Base-by-base conservation (phyloP, 53 echinoderm and acorn worm genomes). In the Patiria pectinifera region DNA sequence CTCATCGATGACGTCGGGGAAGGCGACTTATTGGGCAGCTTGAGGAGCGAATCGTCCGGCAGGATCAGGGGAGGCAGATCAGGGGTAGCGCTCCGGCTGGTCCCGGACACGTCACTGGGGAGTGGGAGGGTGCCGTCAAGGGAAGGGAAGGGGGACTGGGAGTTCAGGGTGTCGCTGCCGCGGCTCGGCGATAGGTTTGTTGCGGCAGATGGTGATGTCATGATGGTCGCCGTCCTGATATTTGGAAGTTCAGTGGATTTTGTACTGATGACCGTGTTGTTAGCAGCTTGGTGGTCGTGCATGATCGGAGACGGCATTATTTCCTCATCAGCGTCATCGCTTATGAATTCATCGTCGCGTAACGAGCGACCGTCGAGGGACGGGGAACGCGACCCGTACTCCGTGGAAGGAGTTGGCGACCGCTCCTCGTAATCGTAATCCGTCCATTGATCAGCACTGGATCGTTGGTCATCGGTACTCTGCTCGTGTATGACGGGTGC, bases 391-490 rank as follows among this genome's bases (percentile, higher is more conserved):
- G 93, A 87, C 45, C 83, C 22, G 26, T 89, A 44, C 82, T 81
- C 69, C 72, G 83, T 82, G 26, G 92, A 92, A 10, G 66, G 80
- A 13, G 94, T 87, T 12, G 66, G 77, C 21, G 86, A 87, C 80
- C 84, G 44, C 2, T 90, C 81, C 19, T 86, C 71, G 21, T 63
- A 9, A 15, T 46, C 90, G n/a, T 90, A 19, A 12, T 90, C 90
- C 4, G 90, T 81, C 90, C 90, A 90, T 46, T 80, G 90, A 18
- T 78, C 89, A 11, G 35, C 35, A 35, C 35, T 35, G 35, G 94
- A 85, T 24, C 76, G 23, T 45, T 80, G 89, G 78, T 92, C 92
- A 48, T 92, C 89, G 3, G 92, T 92, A 69, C 92, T 95, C 71
- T 91, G 90, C 14, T 91, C 93, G 45, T 84, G 83, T 76, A 90